Percentiles rank a stretch among this genome's conserved stretches.
These are phyloP conservation scores for Bombus superbus DNA, from an alignment of 1,140 invertebrate species.

Conservation along the genomic window DNA sequence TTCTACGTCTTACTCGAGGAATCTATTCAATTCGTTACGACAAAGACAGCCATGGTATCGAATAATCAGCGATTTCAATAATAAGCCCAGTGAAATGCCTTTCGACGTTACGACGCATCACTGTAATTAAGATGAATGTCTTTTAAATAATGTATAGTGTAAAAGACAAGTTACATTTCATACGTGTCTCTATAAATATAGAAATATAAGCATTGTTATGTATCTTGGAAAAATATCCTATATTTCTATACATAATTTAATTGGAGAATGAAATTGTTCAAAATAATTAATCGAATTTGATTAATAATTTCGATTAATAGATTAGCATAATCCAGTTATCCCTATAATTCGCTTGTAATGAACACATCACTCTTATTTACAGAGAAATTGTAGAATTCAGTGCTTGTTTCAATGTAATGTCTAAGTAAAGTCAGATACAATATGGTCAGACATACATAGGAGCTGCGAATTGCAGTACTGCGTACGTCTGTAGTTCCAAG, in stretches of 20 bases:
- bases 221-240: not conserved
- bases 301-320: not conserved
- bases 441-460: not conserved
- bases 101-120: not conserved
- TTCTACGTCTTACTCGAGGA: not conserved
- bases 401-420: no score
- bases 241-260: not conserved
- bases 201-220: not conserved
- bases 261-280: not conserved
- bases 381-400: not conserved
- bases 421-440: not conserved
- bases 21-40: conserved; percentile 8
- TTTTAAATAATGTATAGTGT: conserved; percentile 3
- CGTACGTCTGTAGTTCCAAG: not conserved
- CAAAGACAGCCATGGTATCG: not conserved
- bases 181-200: not conserved
- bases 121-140: conserved; percentile 41
- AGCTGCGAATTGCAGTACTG: no score
- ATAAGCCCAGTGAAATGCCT: conserved; percentile 10
- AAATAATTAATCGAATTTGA: not conserved
- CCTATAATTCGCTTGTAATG: not conserved
- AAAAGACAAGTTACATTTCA: conserved; percentile 24
- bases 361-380: not conserved
- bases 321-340: no score
- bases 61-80: conserved; percentile 19